These are phyloP conservation scores for Solenopsis fugax DNA, from an alignment of 1,140 invertebrate genomes.

Conservation along the genomic window DNA sequence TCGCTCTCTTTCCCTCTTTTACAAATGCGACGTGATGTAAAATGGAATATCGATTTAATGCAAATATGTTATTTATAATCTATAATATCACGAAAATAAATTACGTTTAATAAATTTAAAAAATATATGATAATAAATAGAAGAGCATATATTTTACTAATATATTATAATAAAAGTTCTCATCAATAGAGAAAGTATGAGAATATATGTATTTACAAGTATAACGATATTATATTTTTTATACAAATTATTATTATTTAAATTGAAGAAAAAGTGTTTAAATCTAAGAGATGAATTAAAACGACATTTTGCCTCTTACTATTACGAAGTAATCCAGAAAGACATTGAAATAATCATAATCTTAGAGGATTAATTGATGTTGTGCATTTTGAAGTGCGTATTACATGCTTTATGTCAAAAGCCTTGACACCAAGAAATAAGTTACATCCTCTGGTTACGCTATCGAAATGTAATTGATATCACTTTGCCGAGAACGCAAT, in stretches of 20 bases:
- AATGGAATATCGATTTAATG: constrained; percentile 2
- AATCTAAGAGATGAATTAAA: neutral
- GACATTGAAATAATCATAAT: neutral
- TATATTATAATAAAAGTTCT: neutral
- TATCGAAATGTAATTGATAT: constrained; percentile 63
- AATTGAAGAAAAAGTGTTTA: neutral
- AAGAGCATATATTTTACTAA: neutral
- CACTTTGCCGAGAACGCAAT: constrained; percentile 32
- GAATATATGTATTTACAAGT: neutral
- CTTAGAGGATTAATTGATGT: neutral
- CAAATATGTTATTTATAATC: neutral
- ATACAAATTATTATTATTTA: neutral
- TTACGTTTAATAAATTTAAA: neutral
- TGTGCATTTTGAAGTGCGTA: neutral
- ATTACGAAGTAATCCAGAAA: neutral
- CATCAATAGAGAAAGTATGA: neutral
- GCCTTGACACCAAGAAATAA: constrained; percentile 7
- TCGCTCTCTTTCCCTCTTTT: neutral
- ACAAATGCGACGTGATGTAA: neutral
- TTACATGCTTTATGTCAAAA: neutral
- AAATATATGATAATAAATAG: neutral
- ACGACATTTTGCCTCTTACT: neutral
- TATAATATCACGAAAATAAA: neutral
- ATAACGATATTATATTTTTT: neutral
- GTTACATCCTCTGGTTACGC: constrained; percentile 24